Conservation (phyloP, 2,797 vertebrate species). For the Amphiprion clarkii region DNA sequence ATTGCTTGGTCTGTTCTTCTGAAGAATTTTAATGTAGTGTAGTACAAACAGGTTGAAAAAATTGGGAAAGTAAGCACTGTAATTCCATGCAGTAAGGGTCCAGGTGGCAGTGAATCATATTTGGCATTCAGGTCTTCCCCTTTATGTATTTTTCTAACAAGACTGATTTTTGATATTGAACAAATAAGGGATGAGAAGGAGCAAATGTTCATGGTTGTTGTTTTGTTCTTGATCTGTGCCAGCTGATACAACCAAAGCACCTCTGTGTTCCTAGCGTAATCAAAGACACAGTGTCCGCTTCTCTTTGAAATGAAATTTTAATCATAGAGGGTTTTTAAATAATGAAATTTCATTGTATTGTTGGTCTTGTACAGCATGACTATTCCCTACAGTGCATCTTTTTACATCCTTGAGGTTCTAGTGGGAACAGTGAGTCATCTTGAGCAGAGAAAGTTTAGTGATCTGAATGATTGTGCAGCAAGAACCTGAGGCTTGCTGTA, state of each 20-base stretch:
- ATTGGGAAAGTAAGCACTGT: no score
- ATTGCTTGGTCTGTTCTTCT: no score
- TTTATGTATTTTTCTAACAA: no score
- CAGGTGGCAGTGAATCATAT: no score
- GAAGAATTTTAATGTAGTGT: no score
- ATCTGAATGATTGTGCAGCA: slow-evolving; percentile 2
- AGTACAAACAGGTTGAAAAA: no score
- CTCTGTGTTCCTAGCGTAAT: no score
- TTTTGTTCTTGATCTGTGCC: neutral
- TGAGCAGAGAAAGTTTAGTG: slow-evolving; percentile 27
- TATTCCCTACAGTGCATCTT: neutral
- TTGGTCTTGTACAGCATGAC: neutral
- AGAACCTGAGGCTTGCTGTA: slow-evolving; percentile 11
- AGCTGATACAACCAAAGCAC: neutral
- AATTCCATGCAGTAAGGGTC: no score
- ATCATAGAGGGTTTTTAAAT: neutral
- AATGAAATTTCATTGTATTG: neutral
- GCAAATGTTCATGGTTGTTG: no score
- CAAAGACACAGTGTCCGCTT: neutral
- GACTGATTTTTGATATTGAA: no score
- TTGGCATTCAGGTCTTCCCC: no score
- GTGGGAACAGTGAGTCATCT: slow-evolving; percentile 11
- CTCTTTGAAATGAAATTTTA: neutral
- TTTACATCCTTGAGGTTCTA: neutral
- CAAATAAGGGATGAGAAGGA: no score